phyloP scores from a whole-genome alignment of 1,140 invertebrate genomes.

The Cydia fagiglandana region DNA sequence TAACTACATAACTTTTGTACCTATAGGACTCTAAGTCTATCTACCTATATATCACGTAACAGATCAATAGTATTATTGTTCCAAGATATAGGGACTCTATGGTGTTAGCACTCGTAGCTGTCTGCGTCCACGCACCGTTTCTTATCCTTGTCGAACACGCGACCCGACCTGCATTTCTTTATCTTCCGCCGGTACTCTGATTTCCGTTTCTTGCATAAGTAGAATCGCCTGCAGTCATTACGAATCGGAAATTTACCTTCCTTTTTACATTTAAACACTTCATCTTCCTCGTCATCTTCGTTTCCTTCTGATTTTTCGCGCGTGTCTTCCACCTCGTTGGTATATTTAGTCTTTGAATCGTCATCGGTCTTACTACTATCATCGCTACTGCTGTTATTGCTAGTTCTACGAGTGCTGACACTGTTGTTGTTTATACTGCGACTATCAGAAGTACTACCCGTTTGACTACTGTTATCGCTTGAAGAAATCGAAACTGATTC shows the following conservation, averaged over 20 bases:
- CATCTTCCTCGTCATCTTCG: constrained; percentile 31
- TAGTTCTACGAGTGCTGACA: constrained; percentile 35
- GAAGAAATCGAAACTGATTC: constrained; percentile 31
- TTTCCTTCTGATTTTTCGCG: neutral
- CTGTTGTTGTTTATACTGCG: constrained; percentile 43
- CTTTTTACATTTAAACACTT: constrained; percentile 53
- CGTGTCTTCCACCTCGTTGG: constrained; percentile 30
- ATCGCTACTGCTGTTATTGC: constrained; percentile 12
- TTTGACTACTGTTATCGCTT: neutral
- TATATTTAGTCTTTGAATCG: constrained; percentile 28
- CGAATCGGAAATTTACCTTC: constrained; percentile 63
- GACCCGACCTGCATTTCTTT: constrained; percentile 59
- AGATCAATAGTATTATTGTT: neutral
- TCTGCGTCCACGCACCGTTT: constrained; percentile 63
- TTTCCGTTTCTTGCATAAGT: constrained; percentile 52
- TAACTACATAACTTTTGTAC: no score
- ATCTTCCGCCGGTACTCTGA: constrained; percentile 51
- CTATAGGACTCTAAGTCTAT: neutral
- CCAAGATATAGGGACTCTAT: neutral
- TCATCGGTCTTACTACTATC: neutral
- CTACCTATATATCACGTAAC: neutral
- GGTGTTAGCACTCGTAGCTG: constrained; percentile 56
- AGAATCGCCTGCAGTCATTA: constrained; percentile 62
- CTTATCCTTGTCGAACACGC: constrained; percentile 62
- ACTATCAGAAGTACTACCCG: constrained; percentile 35